phyloP scores from a whole-genome alignment of 2,797 vertebrate genomes.

The Sebastes dallii region DNA sequence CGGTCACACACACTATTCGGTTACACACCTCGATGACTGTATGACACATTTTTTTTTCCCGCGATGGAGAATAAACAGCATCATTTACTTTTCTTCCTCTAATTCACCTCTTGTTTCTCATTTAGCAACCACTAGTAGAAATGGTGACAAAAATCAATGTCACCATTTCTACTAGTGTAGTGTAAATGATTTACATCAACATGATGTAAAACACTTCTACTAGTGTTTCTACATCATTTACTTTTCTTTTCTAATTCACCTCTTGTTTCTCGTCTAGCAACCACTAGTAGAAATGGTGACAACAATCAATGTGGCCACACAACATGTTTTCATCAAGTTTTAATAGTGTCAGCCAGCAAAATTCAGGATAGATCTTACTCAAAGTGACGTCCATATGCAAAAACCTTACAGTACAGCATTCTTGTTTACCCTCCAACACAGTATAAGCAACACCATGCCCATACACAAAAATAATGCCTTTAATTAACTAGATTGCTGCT shows the following conservation, averaged over 20 bases:
- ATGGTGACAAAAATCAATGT: slow-evolving; percentile 28
- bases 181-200: too few relatives aligned
- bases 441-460: slow-evolving; percentile 72
- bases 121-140: background rate
- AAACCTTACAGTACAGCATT: slow-evolving; percentile 69
- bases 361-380: slow-evolving; percentile 63
- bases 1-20: background rate
- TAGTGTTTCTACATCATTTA: background rate
- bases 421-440: slow-evolving; percentile 53
- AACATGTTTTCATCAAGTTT: slow-evolving; percentile 72
- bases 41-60: background rate
- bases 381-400: slow-evolving; percentile 67
- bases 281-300: background rate
- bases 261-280: background rate
- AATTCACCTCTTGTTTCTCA: background rate
- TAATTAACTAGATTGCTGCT: slow-evolving; percentile 56
- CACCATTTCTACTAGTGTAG: background rate
- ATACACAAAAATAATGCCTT: slow-evolving; percentile 79
- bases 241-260: background rate
- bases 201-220: too few relatives aligned
- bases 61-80: background rate
- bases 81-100: background rate
- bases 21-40: background rate
- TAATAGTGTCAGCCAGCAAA: slow-evolving; percentile 79
- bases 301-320: slow-evolving; percentile 39